phyloP scores from a whole-genome alignment of 2,797 vertebrate genomes.

The Gambusia yucatana region DNA sequence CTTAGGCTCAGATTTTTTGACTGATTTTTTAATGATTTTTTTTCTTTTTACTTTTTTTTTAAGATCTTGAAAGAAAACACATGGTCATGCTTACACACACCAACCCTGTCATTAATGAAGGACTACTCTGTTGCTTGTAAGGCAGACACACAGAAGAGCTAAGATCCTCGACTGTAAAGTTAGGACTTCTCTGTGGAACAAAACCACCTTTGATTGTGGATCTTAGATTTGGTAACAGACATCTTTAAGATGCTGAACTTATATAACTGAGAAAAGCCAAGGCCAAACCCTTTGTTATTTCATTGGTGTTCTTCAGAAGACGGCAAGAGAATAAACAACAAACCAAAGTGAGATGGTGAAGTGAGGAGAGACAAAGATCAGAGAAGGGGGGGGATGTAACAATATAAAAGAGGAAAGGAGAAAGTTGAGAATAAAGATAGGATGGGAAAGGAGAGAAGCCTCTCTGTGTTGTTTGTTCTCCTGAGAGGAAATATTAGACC shows the following conservation, averaged over 20 bases:
- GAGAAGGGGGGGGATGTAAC: slow-evolving; percentile 10
- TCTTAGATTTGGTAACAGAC: background rate
- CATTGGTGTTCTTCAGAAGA: slow-evolving; percentile 12
- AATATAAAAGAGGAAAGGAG: slow-evolving; percentile 24
- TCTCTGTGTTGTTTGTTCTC: slow-evolving; percentile 56
- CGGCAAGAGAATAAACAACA: slow-evolving; percentile 19
- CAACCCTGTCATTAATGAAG: background rate
- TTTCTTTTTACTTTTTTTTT: background rate
- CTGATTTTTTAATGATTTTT: background rate
- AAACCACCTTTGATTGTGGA: background rate
- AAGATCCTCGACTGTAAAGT: background rate
- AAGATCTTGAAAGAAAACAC: background rate
- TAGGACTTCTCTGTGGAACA: background rate
- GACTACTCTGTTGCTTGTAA: background rate
- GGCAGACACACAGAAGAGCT: background rate
- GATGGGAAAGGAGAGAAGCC: slow-evolving; percentile 40
- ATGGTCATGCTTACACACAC: background rate
- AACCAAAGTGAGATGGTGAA: slow-evolving; percentile 9
- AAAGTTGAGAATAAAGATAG: slow-evolving; percentile 34
- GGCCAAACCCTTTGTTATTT: slow-evolving; percentile 16
- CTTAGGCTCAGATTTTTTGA: background rate
- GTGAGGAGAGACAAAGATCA: slow-evolving; percentile 19
- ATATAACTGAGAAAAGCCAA: background rate
- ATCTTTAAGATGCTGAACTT: background rate
- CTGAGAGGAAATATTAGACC: slow-evolving; percentile 65